Percentiles rank a stretch among this genome's conserved stretches.
These are phyloP conservation scores for Lucilia sericata DNA, from an alignment of 1,140 invertebrate genomes.

Conservation along the genomic window DNA sequence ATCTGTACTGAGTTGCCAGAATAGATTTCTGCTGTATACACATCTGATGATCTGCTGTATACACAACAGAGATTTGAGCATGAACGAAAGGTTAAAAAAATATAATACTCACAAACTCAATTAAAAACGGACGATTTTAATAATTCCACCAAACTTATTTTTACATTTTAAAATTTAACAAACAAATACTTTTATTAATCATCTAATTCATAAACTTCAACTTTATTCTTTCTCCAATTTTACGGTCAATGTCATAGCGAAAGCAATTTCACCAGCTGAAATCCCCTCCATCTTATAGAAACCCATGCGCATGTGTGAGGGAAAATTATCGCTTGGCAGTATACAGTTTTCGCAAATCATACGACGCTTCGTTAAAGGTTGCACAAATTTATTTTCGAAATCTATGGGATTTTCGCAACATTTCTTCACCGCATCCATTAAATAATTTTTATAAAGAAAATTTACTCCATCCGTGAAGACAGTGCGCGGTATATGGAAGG, in stretches of 20 bases:
- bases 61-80: too few relatives aligned
- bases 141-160: too few relatives aligned
- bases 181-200: too few relatives aligned
- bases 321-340: constrained; percentile 14
- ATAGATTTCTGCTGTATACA: too few relatives aligned
- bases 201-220: background rate
- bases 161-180: too few relatives aligned
- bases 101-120: too few relatives aligned
- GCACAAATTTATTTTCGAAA: background rate
- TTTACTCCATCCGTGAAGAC: background rate
- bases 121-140: too few relatives aligned
- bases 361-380: background rate
- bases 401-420: background rate
- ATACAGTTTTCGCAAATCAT: constrained; percentile 14
- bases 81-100: too few relatives aligned
- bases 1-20: too few relatives aligned
- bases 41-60: too few relatives aligned
- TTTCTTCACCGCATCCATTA: background rate
- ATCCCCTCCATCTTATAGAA: background rate
- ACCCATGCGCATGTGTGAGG: background rate
- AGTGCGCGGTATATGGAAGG: background rate
- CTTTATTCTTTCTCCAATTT: background rate
- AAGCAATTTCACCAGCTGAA: background rate
- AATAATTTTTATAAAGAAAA: background rate
- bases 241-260: background rate